Conservation (phyloP, 2,888 invertebrate genomes). For the Acanthosoma haemorrhoidale region DNA sequence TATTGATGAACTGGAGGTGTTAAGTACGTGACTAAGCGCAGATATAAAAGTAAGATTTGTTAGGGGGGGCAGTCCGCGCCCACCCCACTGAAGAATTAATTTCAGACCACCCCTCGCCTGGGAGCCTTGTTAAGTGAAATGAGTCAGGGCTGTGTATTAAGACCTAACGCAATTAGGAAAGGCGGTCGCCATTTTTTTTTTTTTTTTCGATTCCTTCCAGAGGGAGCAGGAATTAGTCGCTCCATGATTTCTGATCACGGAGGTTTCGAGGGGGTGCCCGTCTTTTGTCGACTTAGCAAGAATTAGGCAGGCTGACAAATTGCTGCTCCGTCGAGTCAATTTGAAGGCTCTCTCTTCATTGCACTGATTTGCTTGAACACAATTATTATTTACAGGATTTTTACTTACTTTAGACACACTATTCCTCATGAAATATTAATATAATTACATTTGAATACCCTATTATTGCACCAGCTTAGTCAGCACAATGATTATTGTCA, state of each 20-base stretch:
- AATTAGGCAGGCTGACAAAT: slow-evolving; percentile 2
- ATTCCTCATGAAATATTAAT: no score
- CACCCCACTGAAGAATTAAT: slow-evolving; percentile 7
- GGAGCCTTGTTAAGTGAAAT: slow-evolving; percentile 21
- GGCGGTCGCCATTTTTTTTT: slow-evolving; percentile 16
- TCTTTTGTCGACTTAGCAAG: not conserved
- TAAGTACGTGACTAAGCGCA: slow-evolving; percentile 3
- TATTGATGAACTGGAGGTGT: no score
- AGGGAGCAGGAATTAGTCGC: slow-evolving; percentile 10
- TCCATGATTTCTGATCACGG: not conserved
- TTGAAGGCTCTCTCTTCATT: no score
- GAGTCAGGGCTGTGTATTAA: slow-evolving; percentile 21
- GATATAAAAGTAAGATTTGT: slow-evolving; percentile 12
- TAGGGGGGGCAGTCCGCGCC: not conserved
- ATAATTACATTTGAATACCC: no score
- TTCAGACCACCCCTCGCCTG: not conserved
- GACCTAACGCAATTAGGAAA: slow-evolving; percentile 16
- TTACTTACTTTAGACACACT: no score
- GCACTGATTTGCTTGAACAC: no score
- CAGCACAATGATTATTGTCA: no score
- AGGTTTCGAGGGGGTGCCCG: not conserved
- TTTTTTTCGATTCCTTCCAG: no score
- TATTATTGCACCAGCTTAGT: no score
- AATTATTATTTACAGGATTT: no score
- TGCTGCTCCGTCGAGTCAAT: no score